Base-by-base conservation (phyloP, 2,888 invertebrate species). In the Euclidia mi region DNA sequence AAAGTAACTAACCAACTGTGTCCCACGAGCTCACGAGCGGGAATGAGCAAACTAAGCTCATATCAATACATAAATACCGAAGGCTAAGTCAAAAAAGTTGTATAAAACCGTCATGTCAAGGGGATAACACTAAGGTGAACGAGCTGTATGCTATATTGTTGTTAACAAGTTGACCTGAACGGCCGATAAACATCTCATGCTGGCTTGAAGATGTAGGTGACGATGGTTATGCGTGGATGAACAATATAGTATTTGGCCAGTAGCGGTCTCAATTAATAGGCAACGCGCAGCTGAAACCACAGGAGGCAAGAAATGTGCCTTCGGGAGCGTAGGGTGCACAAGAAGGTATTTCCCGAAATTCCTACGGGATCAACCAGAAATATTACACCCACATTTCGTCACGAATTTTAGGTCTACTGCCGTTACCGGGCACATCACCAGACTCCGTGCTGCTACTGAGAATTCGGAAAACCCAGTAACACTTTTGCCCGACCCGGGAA, bases 71-170 rank as follows among this genome's bases (percentile, higher is more conserved):
- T 67, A 72, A 58, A 76, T 61, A 68, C 57, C 47, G 42, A 60
- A 56, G 57, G 38, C 41, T 57, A 20, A n/a, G 12, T 41, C 12
- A 41, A 72, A 75, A 74, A 64, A 53, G 38, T 51, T 6, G 10
- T 2, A 64, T 48, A 76, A 76, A 76, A 74, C 69, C 61, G 34
- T n/a, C 42, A 17, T 72, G 75, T 75, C 76, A 76, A 71, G 77
- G 76, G 46, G 47, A 43, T 32, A 47, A 37, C 29, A 28, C 42
- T 45, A 45, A 68, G 53, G 56, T 66, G 52, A 75, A 71, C 48
- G 63, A 67, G 51, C 65, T 42, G 49, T 11, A 25, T 32, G 28
- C 31, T 48, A 70, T 62, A 56, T 57, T 65, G 49, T 70, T 56
- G 6, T 41, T 1, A 44, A 29, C 43, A 56, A 71, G 59, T 53